phyloP scores from a whole-genome alignment of 2,797 vertebrate genomes.

The Luscinia luscinia region DNA sequence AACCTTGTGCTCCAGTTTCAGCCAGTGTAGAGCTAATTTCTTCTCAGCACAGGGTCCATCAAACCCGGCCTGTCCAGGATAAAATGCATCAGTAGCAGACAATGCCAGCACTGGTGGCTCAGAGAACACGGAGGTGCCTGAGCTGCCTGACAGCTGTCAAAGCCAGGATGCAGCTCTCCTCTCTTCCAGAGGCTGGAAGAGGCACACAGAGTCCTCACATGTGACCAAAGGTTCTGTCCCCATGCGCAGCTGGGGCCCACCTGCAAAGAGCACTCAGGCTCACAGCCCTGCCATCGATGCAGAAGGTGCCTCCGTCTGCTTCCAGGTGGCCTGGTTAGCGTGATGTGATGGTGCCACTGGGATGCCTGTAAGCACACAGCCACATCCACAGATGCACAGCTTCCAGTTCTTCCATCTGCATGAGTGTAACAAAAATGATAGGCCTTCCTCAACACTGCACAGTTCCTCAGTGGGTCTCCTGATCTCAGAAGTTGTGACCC shows the following conservation, averaged over 20 bases:
- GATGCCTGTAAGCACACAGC: neutral
- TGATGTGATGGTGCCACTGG: neutral
- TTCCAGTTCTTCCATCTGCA: neutral
- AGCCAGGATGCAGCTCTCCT: neutral
- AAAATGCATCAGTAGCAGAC: neutral
- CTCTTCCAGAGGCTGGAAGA: neutral
- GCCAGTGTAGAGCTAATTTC: neutral
- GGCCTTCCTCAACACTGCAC: neutral
- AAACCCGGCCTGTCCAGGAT: neutral
- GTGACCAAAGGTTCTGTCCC: neutral
- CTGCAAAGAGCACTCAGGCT: neutral
- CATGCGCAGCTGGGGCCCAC: neutral
- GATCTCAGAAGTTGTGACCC: neutral
- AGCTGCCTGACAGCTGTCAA: neutral
- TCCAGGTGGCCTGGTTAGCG: neutral
- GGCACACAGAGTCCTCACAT: neutral
- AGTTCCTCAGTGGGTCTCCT: neutral
- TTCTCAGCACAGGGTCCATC: neutral
- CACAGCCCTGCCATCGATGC: rapidly evolving
- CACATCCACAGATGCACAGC: neutral
- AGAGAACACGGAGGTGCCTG: rapidly evolving
- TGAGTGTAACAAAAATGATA: neutral
- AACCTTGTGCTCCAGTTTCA: neutral
- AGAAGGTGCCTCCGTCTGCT: neutral
- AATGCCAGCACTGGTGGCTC: rapidly evolving